Evolutionary conservation across 2,888 invertebrate genomes (phyloP), one percentile per base, ranked within the genome.

Genomic region (Dynastes grantii): DNA sequence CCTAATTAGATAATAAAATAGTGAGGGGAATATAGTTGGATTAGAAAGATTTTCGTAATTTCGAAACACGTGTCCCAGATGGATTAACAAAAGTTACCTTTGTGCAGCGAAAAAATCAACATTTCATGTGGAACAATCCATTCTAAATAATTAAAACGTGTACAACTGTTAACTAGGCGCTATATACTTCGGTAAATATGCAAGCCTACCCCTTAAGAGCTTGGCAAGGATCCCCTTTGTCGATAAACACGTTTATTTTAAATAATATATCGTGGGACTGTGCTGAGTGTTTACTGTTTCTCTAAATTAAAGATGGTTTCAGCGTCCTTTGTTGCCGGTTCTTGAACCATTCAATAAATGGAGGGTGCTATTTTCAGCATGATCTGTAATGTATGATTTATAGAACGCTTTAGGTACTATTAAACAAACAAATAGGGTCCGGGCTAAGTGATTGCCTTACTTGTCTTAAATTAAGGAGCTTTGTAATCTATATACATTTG

Each of bases 181-280:
- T 8, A 45, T 45, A 45, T 45, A 45, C 8, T 45, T 45, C 45
- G 45, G 45, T 45, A 45, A 45, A 45, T 45, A 45, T 45, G 45
- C 8, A 45, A 45, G 45, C 45, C 11, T 45, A 45, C 45, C 45
- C 45, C 45, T 45, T 45, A 45, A 45, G 45, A 45, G 45, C 8
- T 45, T 45, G 45, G 45, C 45, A 6, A 11, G 45, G 45, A 29
- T 29, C 51, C 70, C 53, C 55, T 71, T 58, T 32, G 55, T 55
- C 71, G 58, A 55, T 55, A 40, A 71, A 29, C 55, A 37, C 71
- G 71, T 55, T 71, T 71, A 71, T 71, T 71, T 71, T 71, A 71
- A 71, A 71, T 71, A 71, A 71, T 71, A 71, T 37, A 71, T 71
- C 40, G 71, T 58, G 71, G 40, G 58, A 71, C 71, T 37, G 55